Evolutionary conservation across 1,140 invertebrate species (phyloP), one percentile per base, ranked within the genome.

Genomic region (Cydia pomonella): DNA sequence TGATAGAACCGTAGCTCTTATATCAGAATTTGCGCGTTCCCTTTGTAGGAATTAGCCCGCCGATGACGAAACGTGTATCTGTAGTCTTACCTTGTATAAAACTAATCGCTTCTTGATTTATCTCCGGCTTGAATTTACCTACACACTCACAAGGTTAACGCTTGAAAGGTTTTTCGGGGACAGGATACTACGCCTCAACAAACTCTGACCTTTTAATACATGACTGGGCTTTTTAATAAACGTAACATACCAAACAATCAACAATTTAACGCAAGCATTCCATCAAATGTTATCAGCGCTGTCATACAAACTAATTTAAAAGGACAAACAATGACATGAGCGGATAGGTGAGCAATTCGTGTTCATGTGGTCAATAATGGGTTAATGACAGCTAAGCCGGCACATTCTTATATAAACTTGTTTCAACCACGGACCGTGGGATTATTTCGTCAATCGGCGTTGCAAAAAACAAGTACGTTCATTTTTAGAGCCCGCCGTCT

Each of bases 391-490:
- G 64, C 29, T 66, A 66, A 29, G 62, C 12, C 64, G 29, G 27
- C 53, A 33, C 29, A 18, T 80, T 75, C 71, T 25, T 76, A 73
- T 76, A 73, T 77, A 84, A 87, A 87, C 80, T 81, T 73, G 84
- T 83, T 84, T 82, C 75, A 73, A 76, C 75, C 79, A 72, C 80
- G 78, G 79, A 81, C 78, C 83, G 85, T 85, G 84, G 78, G 84
- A 84, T 80, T 83, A 81, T 81, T 79, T 81, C 82, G 81, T 85
- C 82, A 86, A 80, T 87, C 79, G 80, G 82, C 76, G 77, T 73
- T 77, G 25, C 64, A 69, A 69, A 69, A 69, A 69, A 69, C 29
- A 41, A 23, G 27, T 33, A 29, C 27, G 29, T 41, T n/a, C 29
- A 69, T 69, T 69, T 66, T n/a, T 10, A 69, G 29, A 69, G 3